Base-by-base conservation (phyloP, 2,113 vertebrate species). In the Hoplias malabaricus region DNA sequence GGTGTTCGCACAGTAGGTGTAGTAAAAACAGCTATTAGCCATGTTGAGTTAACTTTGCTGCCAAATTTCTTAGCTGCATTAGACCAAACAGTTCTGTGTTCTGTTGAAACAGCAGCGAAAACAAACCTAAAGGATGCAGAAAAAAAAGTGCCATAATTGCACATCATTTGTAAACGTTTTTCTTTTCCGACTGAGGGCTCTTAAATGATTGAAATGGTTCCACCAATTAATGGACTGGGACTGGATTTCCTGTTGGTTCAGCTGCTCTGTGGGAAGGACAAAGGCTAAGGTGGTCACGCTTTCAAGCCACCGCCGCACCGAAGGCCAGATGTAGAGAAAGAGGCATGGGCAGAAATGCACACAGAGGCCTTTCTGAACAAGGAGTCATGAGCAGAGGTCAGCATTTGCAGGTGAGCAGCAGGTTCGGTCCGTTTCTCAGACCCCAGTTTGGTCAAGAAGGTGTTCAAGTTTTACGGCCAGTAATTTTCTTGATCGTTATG, bases 171-270 rank as follows among this genome's bases (percentile, higher is more conserved):
- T 88, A 87, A 88, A 86, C 79, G 81, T 85, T 88, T 88, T 82
- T 75, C 77, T 84, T 82, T 84, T 78, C 61, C 79, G 6, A 78
- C 85, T 61, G 72, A 84, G 84, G 81, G 79, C 83, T 61, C 77
- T 84, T 76, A 59, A 79, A 78, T 87, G 43, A 85, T 85, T 78
- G 77, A 84, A 88, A 88, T 84, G 70, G 84, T 88, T 88, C 82
- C 82, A 85, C 86, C 81, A 86, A 89, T 88, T 81, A 89, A 89
- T 88, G 76, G 83, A 85, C 81, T 73, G 48, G 65, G 72, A 69
- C 80, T 82, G 63, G 82, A 77, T 82, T 90, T 91, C 80, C 85
- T 88, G 89, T 91, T 90, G 88, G 81, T 90, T 90, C 88, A 92
- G 90, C 89, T 90, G 90, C 86, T 86, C 71, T 62, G 69, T 79